A percentile compares a stretch with the other conserved stretches of the same genome.
These are phyloP conservation scores for Fistularia tabacaria DNA, from an alignment of 2,797 vertebrate species.

Conservation along the genomic window DNA sequence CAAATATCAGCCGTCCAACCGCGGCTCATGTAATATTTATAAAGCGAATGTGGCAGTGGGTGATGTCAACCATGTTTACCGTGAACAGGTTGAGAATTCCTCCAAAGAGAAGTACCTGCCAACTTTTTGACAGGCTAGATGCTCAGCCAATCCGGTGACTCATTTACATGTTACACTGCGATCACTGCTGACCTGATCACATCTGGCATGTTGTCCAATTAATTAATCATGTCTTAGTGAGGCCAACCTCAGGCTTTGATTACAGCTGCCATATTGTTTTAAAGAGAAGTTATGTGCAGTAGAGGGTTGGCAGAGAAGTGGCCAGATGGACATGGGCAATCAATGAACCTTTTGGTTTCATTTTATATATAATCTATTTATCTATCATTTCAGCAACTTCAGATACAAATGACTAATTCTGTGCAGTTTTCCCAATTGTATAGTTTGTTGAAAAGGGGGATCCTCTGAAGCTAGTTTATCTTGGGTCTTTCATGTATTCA, in stretches of 20 bases:
- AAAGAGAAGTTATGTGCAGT: slow-evolving; percentile 21
- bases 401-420: too few species aligned
- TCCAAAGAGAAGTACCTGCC: slow-evolving; percentile 56
- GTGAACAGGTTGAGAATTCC: slow-evolving; percentile 58
- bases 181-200: slow-evolving; percentile 59
- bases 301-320: slow-evolving; percentile 24
- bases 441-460: too few species aligned
- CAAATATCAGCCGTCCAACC: slow-evolving; percentile 67
- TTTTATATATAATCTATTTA: too few species aligned
- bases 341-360: neutral
- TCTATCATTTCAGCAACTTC: too few species aligned
- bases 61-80: slow-evolving; percentile 64
- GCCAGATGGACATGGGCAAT: slow-evolving; percentile 28
- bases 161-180: slow-evolving; percentile 56
- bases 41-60: slow-evolving; percentile 55
- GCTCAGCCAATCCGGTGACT: slow-evolving; percentile 44
- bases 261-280: slow-evolving; percentile 58
- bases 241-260: slow-evolving; percentile 53
- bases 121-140: slow-evolving; percentile 52
- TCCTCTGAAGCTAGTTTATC: too few species aligned
- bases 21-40: slow-evolving; percentile 73
- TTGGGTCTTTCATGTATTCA: too few species aligned
- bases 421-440: too few species aligned
- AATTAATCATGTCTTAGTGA: slow-evolving; percentile 62
- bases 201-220: slow-evolving; percentile 62